Base-by-base conservation (phyloP, 2,113 vertebrate species). In the Notarius lentiginosus region DNA sequence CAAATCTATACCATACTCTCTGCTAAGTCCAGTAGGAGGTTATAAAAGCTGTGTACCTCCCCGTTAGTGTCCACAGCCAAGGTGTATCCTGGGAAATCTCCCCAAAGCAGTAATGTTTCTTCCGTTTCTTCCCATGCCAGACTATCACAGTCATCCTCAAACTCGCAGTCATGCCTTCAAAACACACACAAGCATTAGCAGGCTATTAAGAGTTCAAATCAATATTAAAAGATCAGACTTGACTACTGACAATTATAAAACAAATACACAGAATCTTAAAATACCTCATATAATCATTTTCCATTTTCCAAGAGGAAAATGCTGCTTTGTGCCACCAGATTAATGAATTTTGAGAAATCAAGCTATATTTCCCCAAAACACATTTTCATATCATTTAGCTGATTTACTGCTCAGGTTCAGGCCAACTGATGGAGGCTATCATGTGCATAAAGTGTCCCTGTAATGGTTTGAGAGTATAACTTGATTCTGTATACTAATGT, bases 111-210 rank as follows among this genome's bases (percentile, higher is more conserved):
- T 79, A 98, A 89, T 0, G 98, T 99, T 60, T 99, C 98, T 86
- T 99, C 98, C 0, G 97, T 98, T 89, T 99, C 97, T 68, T 99
- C 98, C 98, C 98, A 99, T 0, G 97, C 97, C 90, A 99, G 92
- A 90, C 97, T 99, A 92, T 99, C 97, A 17, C 97, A 98, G 95
- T 99, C 98, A 0, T 99, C 97, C 61, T 95, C 95, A 49, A 99
- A 97, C 82, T 98, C 98, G 0, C 96, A 96, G 92, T 99, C 98
- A 0, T 97, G 94, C 70, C 98, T 98, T 63, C 51, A 58, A 11
- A 55, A 87, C 56, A 86, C 58, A 82, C 60, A 87, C 24, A 83
- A 47, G 20, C 73, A 85, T 47, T 76, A 51, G 27, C 56, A 76
- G 7, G 56, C 15, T 4, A n/a, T 17, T 56, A 70, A 56, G 58